phyloP scores from a whole-genome alignment of 1,140 invertebrate species.

The Phymastichus coffea region DNA sequence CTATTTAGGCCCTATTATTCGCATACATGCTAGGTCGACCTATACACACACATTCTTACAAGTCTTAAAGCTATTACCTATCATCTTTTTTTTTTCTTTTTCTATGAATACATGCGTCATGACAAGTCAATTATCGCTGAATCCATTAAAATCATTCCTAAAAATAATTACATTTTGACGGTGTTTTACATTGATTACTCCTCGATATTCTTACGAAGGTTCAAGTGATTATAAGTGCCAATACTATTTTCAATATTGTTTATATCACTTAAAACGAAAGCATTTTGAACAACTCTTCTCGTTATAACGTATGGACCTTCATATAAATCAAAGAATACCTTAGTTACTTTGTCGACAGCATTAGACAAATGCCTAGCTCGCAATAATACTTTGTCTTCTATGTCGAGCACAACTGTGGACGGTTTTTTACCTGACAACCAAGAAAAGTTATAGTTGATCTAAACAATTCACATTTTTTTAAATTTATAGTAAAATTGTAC shows the following conservation, averaged over 20 bases:
- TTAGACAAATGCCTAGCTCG: background rate
- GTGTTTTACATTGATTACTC: too few species aligned
- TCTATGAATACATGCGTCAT: too few species aligned
- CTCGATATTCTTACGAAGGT: background rate
- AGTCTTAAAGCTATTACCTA: too few species aligned
- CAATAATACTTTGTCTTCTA: background rate
- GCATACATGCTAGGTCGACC: too few species aligned
- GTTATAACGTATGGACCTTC: background rate
- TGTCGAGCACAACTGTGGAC: background rate
- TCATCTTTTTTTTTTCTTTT: too few species aligned
- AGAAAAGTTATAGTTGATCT: constrained; percentile 15
- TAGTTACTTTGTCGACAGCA: background rate
- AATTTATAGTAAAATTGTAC: too few species aligned
- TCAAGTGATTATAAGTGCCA: background rate
- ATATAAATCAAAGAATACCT: background rate
- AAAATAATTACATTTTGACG: too few species aligned
- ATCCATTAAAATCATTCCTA: too few species aligned
- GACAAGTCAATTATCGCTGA: too few species aligned
- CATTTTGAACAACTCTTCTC: too few species aligned
- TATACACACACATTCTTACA: too few species aligned
- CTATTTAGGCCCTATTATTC: too few species aligned
- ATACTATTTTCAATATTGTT: background rate
- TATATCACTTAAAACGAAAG: background rate
- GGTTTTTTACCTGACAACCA: background rate
- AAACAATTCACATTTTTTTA: constrained; percentile 10